Evolutionary conservation across 2,888 invertebrate genomes (phyloP).

Genomic region (Biston betularia): DNA sequence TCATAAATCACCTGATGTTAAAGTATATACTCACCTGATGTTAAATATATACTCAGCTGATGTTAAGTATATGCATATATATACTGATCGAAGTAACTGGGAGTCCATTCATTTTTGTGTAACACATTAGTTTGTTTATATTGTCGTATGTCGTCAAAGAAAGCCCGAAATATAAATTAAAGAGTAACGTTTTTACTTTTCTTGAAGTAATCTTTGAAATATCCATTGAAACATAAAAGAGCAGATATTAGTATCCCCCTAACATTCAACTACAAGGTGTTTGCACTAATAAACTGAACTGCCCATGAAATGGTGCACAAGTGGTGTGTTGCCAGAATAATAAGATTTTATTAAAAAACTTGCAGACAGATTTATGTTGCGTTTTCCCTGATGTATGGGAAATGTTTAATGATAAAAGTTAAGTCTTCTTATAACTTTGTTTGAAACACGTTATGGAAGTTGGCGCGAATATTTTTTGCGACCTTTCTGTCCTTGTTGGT

Average conservation of each 20-base stretch:
- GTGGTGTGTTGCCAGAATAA: constrained; percentile 35
- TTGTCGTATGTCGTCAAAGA: no score
- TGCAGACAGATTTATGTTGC: constrained; percentile 43
- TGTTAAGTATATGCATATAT: no score
- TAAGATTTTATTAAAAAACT: constrained; percentile 46
- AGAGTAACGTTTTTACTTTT: no score
- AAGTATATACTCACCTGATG: no score
- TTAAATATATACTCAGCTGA: no score
- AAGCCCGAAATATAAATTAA: no score
- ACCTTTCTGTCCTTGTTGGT: constrained; percentile 1
- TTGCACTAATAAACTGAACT: constrained; percentile 40
- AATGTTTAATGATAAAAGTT: constrained; percentile 49
- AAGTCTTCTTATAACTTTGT: constrained; percentile 34
- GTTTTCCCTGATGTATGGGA: constrained; percentile 45
- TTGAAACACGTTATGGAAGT: constrained; percentile 27
- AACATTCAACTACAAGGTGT: constrained; percentile 29
- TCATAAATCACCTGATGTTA: no score
- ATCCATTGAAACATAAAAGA: not conserved
- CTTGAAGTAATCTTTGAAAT: no score
- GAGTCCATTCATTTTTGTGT: no score
- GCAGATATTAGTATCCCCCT: constrained; percentile 17
- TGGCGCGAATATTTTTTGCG: constrained; percentile 20
- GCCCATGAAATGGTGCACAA: constrained; percentile 29
- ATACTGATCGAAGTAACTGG: no score
- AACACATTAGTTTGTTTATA: no score